Conservation (phyloP, 2,113 vertebrate species). For the Myodes glareolus region DNA sequence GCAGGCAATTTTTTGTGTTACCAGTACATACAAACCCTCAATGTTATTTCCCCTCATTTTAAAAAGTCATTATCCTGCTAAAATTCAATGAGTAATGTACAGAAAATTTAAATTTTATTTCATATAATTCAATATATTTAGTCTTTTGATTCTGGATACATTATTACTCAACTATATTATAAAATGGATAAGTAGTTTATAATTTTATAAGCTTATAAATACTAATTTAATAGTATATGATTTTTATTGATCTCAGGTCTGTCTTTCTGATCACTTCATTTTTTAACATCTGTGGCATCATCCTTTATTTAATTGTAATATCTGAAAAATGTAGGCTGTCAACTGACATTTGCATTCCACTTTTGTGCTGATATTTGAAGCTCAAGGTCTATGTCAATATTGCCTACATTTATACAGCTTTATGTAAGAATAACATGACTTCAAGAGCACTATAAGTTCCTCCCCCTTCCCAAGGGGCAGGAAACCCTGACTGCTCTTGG, state of each 20-base stretch:
- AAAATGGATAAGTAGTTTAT: slow-evolving; percentile 63
- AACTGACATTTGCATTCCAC: slow-evolving; percentile 31
- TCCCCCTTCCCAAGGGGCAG: no score
- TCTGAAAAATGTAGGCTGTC: slow-evolving; percentile 3
- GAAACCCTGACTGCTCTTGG: no score
- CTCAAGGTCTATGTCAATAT: slow-evolving; percentile 59
- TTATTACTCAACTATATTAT: slow-evolving; percentile 52
- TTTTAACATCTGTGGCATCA: neutral
- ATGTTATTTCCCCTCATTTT: neutral
- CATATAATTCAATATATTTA: slow-evolving; percentile 68
- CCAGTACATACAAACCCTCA: neutral
- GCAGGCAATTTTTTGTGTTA: neutral
- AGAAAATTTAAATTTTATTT: slow-evolving; percentile 70
- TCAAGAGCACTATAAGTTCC: slow-evolving; percentile 61
- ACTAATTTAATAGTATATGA: slow-evolving; percentile 14
- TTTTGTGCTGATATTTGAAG: slow-evolving; percentile 56
- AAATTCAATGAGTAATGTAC: slow-evolving; percentile 72
- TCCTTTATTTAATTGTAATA: neutral
- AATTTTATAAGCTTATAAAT: neutral
- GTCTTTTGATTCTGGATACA: neutral
- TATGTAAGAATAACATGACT: slow-evolving; percentile 60
- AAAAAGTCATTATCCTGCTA: slow-evolving; percentile 43
- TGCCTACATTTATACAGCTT: slow-evolving; percentile 11
- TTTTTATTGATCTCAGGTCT: neutral
- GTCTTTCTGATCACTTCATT: neutral